Conservation (phyloP, 2,888 invertebrate genomes). For the Sesamia inferens region DNA sequence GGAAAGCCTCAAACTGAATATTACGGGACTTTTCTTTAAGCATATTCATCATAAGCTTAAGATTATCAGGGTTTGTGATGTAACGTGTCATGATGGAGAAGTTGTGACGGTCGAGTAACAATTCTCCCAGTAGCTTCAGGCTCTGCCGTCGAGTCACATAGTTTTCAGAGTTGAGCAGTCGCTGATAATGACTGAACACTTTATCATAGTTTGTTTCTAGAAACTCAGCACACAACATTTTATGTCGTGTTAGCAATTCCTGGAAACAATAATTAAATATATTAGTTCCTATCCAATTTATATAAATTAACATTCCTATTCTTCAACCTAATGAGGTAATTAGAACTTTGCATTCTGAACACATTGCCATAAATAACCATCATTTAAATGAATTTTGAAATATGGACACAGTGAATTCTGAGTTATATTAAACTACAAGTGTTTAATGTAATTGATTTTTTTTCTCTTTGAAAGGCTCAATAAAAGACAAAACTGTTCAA, state of each 20-base stretch:
- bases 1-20: constrained; percentile 99
- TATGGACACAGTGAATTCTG: neutral
- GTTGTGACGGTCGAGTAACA: constrained; percentile 99
- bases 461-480: too few species aligned
- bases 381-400: neutral
- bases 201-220: constrained; percentile 99
- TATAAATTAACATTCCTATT: neutral
- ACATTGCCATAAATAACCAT: neutral
- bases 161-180: constrained; percentile 99
- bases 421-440: neutral
- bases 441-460: neutral
- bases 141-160: constrained; percentile 99
- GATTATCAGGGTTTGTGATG: constrained; percentile 99
- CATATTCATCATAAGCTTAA: constrained; percentile 99
- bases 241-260: constrained; percentile 98
- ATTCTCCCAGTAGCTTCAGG: constrained; percentile 98
- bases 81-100: constrained; percentile 99
- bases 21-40: constrained; percentile 99
- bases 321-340: constrained; percentile 1
- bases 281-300: neutral
- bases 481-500: constrained; percentile 13
- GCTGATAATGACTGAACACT: constrained; percentile 99
- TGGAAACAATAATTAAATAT: constrained; percentile 79
- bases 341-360: constrained; percentile 10
- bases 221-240: constrained; percentile 99